Conservation (phyloP, 1,140 invertebrate genomes). For the Penaeus indicus region DNA sequence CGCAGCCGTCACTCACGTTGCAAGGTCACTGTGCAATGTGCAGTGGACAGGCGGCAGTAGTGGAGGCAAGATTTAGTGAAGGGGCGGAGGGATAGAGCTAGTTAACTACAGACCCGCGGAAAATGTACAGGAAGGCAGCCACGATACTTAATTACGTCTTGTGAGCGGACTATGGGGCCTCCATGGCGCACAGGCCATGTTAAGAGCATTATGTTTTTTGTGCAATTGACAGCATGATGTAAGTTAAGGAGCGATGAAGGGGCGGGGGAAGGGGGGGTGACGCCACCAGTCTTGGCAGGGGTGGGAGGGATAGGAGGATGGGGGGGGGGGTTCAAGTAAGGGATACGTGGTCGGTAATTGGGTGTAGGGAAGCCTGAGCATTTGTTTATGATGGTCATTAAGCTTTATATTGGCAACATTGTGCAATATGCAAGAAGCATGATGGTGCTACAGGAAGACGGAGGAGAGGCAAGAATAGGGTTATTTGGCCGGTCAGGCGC, state of each 20-base stretch:
- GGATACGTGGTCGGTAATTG: conserved; percentile 44
- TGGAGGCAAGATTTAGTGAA: conserved; percentile 10
- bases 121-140: background rate
- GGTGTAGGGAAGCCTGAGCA: conserved; percentile 45
- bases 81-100: conserved; percentile 23
- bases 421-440: conserved; percentile 40
- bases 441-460: conserved; percentile 39
- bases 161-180: too few species aligned
- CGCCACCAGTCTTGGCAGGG: background rate
- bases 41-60: conserved; percentile 8
- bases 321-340: background rate
- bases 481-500: background rate
- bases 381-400: conserved; percentile 58
- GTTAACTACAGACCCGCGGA: background rate
- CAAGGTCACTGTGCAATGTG: conserved; percentile 22
- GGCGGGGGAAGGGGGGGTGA: conserved; percentile 23
- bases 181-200: too few species aligned
- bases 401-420: conserved; percentile 46
- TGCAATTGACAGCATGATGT: conserved; percentile 33
- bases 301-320: background rate
- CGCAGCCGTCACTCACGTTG: conserved; percentile 32
- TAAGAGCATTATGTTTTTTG: background rate
- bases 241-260: conserved; percentile 8
- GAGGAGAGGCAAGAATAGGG: conserved; percentile 23
- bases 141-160: too few species aligned